Evolutionary conservation across 2,888 invertebrate genomes (phyloP), one percentile per base, ranked within the genome.

Genomic region (Uropetala carovei): DNA sequence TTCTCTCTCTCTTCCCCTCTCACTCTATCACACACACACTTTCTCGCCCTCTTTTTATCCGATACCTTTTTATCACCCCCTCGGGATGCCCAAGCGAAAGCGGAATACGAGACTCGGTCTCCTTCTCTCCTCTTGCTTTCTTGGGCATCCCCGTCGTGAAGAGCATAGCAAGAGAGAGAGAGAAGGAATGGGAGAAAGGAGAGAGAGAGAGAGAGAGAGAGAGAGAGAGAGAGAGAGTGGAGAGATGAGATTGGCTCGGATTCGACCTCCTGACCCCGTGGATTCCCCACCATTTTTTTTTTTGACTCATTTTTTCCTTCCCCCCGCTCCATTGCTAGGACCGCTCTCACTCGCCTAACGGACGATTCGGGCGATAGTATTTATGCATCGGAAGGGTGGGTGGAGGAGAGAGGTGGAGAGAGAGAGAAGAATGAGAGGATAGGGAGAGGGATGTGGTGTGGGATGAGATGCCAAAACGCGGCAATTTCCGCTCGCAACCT

Each of bases 311-410:
- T 43, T 43, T 43, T 43, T 16, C 64, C 16, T 18, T 14, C 16
- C 16, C n/a, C 18, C 18, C n/a, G n/a, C n/a, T n/a, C 22, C 68
- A n/a, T 18, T 68, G 18, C 43, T 1, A 43, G 43, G 43, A 43
- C 43, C 68, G 68, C 68, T 68, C 68, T 68, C 68, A 68, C 68
- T 64, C n/a, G 64, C 64, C 64, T n/a, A n/a, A 68, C 68, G 68
- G 68, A 68, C 68, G 68, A 68, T 68, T 22, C n/a, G 18, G 68
- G 4, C 68, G 68, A 68, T 68, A 68, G 68, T n/a, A n/a, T 68
- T 68, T 68, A 68, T 68, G 68, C 68, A 68, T 22, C 68, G 68
- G 13, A 0, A n/a, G 68, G 22, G 22, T 68, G 68, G 68, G 13
- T 68, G 7, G 43, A 43, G 43, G 43, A 3, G 1, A 3, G 1